Evolutionary conservation across 2,888 invertebrate species (phyloP), one percentile per base, ranked within the genome.

Genomic region (Biston stratarius): DNA sequence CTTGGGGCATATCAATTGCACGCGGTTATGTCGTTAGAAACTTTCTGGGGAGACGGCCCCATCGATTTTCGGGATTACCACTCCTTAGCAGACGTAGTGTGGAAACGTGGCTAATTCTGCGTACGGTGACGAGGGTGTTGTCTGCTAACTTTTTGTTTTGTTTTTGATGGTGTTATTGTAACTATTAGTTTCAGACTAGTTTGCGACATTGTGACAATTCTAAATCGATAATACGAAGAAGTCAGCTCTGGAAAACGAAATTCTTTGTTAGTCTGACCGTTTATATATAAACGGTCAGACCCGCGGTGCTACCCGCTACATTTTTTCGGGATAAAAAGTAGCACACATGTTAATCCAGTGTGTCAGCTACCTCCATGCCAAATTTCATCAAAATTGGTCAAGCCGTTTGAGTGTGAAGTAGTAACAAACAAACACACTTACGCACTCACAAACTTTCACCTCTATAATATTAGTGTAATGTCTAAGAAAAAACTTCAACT

Each of bases 21-120:
- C 86, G 94, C 91, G 92, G 94, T 94, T 94, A 94, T 94, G 93
- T 93, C 94, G 94, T 94, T 94, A 93, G 92, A 92, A 94, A 94
- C 87, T 94, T 94, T 90, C 87, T 79, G 78, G 74, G 85, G 79
- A 79, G 81, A 81, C 83, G 80, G 74, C 83, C 83, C 81, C 86
- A 92, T 93, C 93, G 91, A 92, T 93, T 91, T 91, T 90, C 82
- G 77, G 79, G 89, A 82, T 89, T 83, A 86, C 81, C 86, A 83
- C 83, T 74, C 72, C 67, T 74, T 69, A 69, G 58, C 73, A 66
- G 69, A 81, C 81, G 76, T 74, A 78, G 75, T 78, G 71, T 70
- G 73, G 68, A 68, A 69, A 72, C 74, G 75, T 74, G 72, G 61
- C 66, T 75, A 75, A 75, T 67, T 73, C 69, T 59, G 72, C 74